Percentiles rank a stretch among this genome's conserved stretches.
These are phyloP conservation scores for Smittia aterrima DNA, from an alignment of 2,888 invertebrate species.

Conservation along the genomic window DNA sequence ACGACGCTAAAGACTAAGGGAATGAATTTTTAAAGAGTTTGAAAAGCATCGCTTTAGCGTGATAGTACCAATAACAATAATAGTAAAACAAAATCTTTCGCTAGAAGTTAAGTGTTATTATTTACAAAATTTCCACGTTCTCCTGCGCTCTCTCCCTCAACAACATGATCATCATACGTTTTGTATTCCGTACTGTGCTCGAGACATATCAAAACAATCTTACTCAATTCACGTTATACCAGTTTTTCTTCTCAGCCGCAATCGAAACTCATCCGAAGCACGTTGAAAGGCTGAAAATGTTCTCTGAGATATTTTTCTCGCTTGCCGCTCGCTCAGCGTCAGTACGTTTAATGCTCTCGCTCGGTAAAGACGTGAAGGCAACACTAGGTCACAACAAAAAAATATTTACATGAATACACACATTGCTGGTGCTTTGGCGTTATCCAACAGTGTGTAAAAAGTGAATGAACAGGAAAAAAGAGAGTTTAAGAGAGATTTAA, in stretches of 20 bases:
- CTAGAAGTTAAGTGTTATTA: neutral
- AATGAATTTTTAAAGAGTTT: slow-evolving; percentile 12
- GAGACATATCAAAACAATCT: neutral
- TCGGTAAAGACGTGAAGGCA: slow-evolving; percentile 1
- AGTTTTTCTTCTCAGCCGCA: slow-evolving; percentile 2
- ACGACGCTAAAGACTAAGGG: neutral
- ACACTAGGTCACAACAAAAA: neutral
- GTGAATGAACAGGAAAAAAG: slow-evolving; percentile 6
- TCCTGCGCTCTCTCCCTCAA: neutral
- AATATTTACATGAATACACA: neutral
- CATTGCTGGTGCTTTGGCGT: neutral
- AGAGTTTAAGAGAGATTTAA: slow-evolving; percentile 20
- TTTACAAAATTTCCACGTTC: slow-evolving; percentile 8
- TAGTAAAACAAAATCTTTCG: neutral
- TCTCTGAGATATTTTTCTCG: slow-evolving; percentile 12
- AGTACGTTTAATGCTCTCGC: neutral
- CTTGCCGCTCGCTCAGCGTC: neutral
- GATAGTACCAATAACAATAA: neutral
- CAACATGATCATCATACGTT: neutral
- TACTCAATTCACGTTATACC: slow-evolving; percentile 6
- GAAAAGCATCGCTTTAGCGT: neutral
- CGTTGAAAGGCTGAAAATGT: slow-evolving; percentile 6
- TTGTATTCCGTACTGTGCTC: no score
- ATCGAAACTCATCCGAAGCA: neutral
- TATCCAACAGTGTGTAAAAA: slow-evolving; percentile 6